phyloP scores from a whole-genome alignment of 2,113 vertebrate species.

The Nasalis larvatus region DNA sequence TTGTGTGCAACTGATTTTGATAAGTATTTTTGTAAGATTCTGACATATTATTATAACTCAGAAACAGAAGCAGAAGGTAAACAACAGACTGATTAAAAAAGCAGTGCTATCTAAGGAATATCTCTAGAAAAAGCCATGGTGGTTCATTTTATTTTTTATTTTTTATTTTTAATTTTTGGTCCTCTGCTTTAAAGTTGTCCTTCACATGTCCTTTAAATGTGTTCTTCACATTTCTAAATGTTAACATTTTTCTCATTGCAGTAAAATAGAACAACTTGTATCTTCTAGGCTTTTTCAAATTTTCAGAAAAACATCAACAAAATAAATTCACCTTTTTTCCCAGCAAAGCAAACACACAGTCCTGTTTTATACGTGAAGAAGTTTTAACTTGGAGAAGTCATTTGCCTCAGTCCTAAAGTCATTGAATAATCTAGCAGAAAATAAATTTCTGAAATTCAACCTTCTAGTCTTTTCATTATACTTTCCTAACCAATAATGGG shows the following conservation, averaged over 20 bases:
- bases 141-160: background rate
- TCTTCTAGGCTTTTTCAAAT: background rate
- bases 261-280: background rate
- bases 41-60: constrained; percentile 78
- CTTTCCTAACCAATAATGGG: background rate
- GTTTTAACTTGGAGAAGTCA: background rate
- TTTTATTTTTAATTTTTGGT: background rate
- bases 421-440: background rate
- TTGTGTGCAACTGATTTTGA: constrained; percentile 70
- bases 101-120: background rate
- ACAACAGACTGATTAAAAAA: background rate
- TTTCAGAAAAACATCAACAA: background rate
- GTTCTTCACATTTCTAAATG: background rate
- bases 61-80: constrained; percentile 26
- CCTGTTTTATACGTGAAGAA: background rate
- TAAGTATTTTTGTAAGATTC: constrained; percentile 81
- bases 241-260: background rate
- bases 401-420: background rate
- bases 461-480: background rate
- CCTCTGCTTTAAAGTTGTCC: background rate
- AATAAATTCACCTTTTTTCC: background rate
- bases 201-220: background rate
- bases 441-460: background rate
- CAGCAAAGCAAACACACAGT: background rate
- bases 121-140: background rate